Evolutionary conservation across 2,797 vertebrate genomes (phyloP), one percentile per base, ranked within the genome.

Genomic region (Chaenodraco wilsoni): DNA sequence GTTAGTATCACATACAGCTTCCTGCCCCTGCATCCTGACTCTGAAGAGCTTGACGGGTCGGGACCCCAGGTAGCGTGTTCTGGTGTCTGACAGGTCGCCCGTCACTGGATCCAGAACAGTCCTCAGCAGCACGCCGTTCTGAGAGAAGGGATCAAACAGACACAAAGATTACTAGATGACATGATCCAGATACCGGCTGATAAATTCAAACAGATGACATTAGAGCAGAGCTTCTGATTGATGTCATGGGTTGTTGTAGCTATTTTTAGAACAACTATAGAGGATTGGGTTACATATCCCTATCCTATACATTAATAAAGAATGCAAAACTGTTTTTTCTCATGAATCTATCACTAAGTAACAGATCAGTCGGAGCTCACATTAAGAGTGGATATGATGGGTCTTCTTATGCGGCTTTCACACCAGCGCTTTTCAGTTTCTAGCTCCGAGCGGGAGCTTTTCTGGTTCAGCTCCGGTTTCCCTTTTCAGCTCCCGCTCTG

Each of bases 21-120:
- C 98, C 27, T 99, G 98, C 73, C 96, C 98, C 91, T 99, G 98
- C 98, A 99, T 99, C 69, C 96, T 91, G 83, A 99, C 98, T 68
- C 98, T 94, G 84, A 99, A 99, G 59, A 99, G 97, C 60, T 99
- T 99, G 87, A 99, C 98, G 0, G 98, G 98, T 56, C 98, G 94
- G 0, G 98, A 99, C 0, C 98, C 98, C 6, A 99, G 87, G 81
- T 99, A 99, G 3, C 98, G 93, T 43, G 98, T 99, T 67, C 98
- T 96, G 60, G 98, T 99, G 48, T 99, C 98, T 0, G 98, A 99
- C 31, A 99, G 92, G 70, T 99, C 98, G 0, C 98, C 98, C 0
- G 98, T 99, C 52, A 99, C 97, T 3, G 98, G 98, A 63, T 99
- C 98, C 85, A 99, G 86, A 21, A 99, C 98, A 0, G 98, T 99